Base-by-base conservation (phyloP, 2,797 vertebrate genomes). In the Champsocephalus gunnari region DNA sequence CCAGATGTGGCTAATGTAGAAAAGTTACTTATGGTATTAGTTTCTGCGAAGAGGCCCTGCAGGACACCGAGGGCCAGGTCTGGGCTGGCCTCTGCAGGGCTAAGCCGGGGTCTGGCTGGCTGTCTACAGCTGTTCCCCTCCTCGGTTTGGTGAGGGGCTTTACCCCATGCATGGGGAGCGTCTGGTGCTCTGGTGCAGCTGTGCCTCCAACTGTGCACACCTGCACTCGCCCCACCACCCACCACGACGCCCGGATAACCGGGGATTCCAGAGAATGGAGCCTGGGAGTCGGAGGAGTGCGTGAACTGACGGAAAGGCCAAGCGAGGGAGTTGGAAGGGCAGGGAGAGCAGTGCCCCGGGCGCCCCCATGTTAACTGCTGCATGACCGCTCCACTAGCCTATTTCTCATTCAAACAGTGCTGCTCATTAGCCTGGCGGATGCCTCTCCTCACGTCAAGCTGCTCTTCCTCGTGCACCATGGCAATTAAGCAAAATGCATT, bases 121-220 rank as follows among this genome's bases (percentile, higher is more conserved):
- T 78, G 90, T 85, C 87, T 85, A 91, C 94, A 94, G 94, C 94
- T 95, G 95, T 94, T 93, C 85, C 88, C 87, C 78, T 71, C 71
- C 81, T 53, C 48, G 58, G 81, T 88, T 84, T 84, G 90, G 88
- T 82, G 81, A 90, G 86, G 34, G 88, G 89, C 89, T 93, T 90
- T 88, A 89, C 91, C 85, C 85, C 86, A 62, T 86, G 80, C 75
- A 69, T 56, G 80, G 81, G 75, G 84, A 88, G 85, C 73, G 92
- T 92, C 93, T 91, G 91, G 89, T 89, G 83, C 85, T 68, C 79
- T 43, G 57, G 69, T 82, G 93, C 94, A 94, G 94, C 94, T 94
- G 94, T 91, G 92, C 79, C 55, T 94, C 92, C 93, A 93, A 94
- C 92, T 94, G 93, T 57, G 87, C 87, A 91, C 90, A 93, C 91